phyloP scores from a whole-genome alignment of 2,113 vertebrate genomes.

The Orthonyx spaldingii region DNA sequence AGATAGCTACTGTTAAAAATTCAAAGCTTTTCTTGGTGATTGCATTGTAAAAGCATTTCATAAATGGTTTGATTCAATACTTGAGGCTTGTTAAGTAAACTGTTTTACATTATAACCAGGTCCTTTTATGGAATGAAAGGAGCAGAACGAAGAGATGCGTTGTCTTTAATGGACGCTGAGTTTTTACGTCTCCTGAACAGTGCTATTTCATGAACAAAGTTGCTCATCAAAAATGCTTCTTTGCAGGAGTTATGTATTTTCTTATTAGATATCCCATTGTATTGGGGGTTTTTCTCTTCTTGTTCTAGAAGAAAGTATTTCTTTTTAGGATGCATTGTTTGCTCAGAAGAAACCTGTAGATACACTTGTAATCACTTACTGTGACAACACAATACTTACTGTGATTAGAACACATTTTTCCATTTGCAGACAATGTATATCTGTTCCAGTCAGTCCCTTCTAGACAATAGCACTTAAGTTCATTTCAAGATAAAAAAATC shows the following conservation, averaged over 20 bases:
- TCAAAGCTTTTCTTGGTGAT: background rate
- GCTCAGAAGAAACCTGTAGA: background rate
- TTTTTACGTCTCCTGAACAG: background rate
- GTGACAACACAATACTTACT: background rate
- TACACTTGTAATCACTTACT: background rate
- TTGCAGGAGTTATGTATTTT: background rate
- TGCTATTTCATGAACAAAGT: background rate
- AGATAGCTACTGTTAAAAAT: background rate
- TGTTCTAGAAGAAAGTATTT: background rate
- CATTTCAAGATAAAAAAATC: slow-evolving; percentile 4
- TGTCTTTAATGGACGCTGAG: background rate
- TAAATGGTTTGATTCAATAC: background rate
- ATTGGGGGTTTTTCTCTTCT: background rate
- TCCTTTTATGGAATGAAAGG: background rate
- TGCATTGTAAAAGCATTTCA: background rate
- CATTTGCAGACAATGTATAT: background rate
- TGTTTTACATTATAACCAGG: background rate
- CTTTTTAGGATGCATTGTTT: background rate
- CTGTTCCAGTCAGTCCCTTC: background rate
- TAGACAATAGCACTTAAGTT: background rate
- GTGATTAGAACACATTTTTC: background rate
- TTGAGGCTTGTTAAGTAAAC: background rate
- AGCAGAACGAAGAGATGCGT: background rate
- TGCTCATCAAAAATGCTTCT: background rate
- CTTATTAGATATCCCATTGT: background rate